phyloP scores from a whole-genome alignment of 2,888 invertebrate species.

The Ophonus ardosiacus region DNA sequence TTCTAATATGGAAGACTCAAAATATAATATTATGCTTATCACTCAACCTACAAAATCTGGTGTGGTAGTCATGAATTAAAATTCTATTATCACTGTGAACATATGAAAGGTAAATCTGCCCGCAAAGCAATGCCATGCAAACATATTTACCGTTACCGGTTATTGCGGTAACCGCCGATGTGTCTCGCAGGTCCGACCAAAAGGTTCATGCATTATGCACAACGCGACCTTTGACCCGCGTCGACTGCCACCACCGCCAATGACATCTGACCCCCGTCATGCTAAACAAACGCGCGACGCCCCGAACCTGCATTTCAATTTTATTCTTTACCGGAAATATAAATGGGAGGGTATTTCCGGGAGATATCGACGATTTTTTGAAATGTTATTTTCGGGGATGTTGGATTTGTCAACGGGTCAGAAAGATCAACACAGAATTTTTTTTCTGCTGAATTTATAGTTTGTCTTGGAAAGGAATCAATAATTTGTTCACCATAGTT shows the following conservation, averaged over 20 bases:
- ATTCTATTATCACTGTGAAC: not conserved
- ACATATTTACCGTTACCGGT: conserved; percentile 2
- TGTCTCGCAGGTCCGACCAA: not conserved
- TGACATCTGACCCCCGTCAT: conserved; percentile 18
- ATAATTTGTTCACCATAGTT: too few species aligned
- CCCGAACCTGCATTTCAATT: not conserved
- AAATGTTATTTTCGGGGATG: not conserved
- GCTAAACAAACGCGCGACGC: not conserved
- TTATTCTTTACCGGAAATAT: not conserved
- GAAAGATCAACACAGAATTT: not conserved
- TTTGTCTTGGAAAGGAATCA: too few species aligned
- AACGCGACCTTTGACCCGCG: conserved; percentile 34
- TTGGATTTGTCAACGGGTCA: not conserved
- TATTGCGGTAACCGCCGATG: not conserved
- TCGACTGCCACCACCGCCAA: conserved; percentile 11
- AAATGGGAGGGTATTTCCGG: not conserved
- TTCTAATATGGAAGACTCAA: too few species aligned
- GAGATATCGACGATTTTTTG: not conserved
- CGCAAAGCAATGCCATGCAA: not conserved
- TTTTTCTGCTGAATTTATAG: too few species aligned
- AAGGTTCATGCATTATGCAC: conserved; percentile 32
- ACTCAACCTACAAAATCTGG: too few species aligned
- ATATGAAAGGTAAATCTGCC: not conserved
- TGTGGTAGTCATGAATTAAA: not conserved
- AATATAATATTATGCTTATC: too few species aligned